phyloP scores from a whole-genome alignment of 2,113 vertebrate species.

The Bubalus kerabau region DNA sequence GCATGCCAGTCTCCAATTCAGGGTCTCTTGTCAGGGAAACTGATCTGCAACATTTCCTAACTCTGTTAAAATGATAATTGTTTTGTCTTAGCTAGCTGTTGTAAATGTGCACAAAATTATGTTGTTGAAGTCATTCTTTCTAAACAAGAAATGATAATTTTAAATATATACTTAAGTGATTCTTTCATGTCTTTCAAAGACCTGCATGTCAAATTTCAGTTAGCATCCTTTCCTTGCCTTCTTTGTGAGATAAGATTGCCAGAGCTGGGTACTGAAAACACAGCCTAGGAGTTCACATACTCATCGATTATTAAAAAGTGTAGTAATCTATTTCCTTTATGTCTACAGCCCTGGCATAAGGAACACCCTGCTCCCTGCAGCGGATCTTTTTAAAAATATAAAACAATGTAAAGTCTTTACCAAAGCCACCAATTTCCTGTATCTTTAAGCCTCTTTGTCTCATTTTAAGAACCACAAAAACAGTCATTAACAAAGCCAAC shows the following conservation, averaged over 20 bases:
- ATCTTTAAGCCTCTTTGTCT: conserved; percentile 24
- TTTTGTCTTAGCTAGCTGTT: background rate
- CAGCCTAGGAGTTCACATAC: background rate
- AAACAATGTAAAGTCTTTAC: conserved; percentile 31
- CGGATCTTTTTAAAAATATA: background rate
- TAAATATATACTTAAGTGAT: background rate
- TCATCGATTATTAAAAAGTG: background rate
- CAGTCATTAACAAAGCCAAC: conserved; percentile 53
- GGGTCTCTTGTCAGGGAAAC: background rate
- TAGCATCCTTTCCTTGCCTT: background rate
- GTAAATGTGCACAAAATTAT: background rate
- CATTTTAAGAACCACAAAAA: conserved; percentile 51
- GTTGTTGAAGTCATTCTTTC: background rate
- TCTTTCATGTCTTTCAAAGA: background rate
- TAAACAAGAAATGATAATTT: background rate
- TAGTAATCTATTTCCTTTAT: background rate
- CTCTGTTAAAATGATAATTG: background rate
- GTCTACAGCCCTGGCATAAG: background rate
- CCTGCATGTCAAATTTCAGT: background rate
- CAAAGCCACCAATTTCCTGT: conserved; percentile 63
- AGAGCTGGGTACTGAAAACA: background rate
- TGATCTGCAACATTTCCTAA: background rate
- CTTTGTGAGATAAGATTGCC: background rate
- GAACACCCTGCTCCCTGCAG: background rate
- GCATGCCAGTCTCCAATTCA: background rate